Conservation (phyloP, 2,113 vertebrate genomes). For the Siphamia tubifer region DNA sequence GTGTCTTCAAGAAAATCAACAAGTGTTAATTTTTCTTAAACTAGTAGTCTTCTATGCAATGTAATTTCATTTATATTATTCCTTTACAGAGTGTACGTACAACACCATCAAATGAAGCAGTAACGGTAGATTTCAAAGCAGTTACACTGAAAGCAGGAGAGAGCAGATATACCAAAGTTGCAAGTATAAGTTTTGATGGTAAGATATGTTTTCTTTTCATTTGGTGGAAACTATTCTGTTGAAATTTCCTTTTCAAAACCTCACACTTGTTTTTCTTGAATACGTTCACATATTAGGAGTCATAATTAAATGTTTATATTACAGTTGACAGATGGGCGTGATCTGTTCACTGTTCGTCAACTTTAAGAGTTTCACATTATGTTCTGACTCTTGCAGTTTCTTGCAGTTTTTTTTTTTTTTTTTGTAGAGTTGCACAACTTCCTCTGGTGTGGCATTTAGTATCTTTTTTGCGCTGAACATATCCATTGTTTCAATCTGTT, state of each 20-base stretch:
- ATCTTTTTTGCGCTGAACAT: background rate
- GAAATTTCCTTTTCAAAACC: background rate
- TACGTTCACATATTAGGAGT: no score
- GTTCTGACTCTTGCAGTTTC: background rate
- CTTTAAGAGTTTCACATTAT: background rate
- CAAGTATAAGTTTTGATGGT: slow-evolving; percentile 98
- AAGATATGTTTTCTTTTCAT: slow-evolving; percentile 66
- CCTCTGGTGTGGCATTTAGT: slow-evolving; percentile 1
- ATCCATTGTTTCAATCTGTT: background rate
- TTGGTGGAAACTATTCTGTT: background rate
- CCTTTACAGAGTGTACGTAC: slow-evolving; percentile 90
- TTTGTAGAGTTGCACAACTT: slow-evolving; percentile 16
- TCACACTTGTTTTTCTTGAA: background rate
- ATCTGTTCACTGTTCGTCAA: no score
- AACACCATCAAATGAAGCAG: slow-evolving; percentile 94
- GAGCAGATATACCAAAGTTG: slow-evolving; percentile 98
- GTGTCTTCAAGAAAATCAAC: slow-evolving; percentile 36
- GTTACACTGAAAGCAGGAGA: slow-evolving; percentile 95
- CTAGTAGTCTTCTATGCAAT: background rate
- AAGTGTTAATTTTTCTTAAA: background rate
- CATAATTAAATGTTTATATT: no score
- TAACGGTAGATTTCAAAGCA: slow-evolving; percentile 94
- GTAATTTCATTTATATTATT: background rate
- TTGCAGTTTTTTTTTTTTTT: background rate
- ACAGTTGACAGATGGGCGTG: no score